These are phyloP conservation scores for Lycopodina hypogea DNA, from an alignment of 37 sponge, comb jelly and placozoan species.

Conservation along the genomic window DNA sequence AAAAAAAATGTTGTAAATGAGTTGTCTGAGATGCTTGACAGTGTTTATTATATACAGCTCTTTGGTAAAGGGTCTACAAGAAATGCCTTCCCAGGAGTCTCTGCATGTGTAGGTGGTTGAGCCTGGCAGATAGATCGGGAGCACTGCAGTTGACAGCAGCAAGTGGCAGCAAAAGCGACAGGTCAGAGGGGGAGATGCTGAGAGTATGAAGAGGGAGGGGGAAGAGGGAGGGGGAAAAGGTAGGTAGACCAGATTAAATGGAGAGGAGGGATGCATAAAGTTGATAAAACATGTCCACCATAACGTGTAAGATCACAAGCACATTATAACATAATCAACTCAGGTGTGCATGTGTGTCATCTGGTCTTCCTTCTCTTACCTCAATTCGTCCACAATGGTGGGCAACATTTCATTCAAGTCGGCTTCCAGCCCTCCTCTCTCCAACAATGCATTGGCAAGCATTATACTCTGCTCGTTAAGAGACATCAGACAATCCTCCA, in stretches of 20 bases:
- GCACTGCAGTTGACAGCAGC: constrained; percentile 49
- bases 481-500: constrained; percentile 49
- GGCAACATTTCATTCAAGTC: constrained; percentile 33
- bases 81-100: background rate
- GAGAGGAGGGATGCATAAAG: background rate
- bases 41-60: too few species aligned
- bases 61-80: background rate
- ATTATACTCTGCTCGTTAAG: constrained; percentile 49
- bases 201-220: too few species aligned
- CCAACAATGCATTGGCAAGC: constrained; percentile 32
- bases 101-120: constrained; percentile 21
- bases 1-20: too few species aligned
- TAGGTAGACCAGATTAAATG: background rate
- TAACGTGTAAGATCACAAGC: too few species aligned
- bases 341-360: background rate
- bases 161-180: constrained; percentile 42
- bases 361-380: constrained; percentile 9
- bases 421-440: background rate
- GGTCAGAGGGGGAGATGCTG: constrained; percentile 26
- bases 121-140: constrained; percentile 11
- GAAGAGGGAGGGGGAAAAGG: background rate
- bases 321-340: background rate
- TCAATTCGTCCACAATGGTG: background rate
- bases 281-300: too few species aligned
- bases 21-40: too few species aligned